Percentiles rank a stretch among this genome's conserved stretches.
These are phyloP conservation scores for Hirudinaria manillensis DNA, from an alignment of 2,888 invertebrate species.

Conservation along the genomic window DNA sequence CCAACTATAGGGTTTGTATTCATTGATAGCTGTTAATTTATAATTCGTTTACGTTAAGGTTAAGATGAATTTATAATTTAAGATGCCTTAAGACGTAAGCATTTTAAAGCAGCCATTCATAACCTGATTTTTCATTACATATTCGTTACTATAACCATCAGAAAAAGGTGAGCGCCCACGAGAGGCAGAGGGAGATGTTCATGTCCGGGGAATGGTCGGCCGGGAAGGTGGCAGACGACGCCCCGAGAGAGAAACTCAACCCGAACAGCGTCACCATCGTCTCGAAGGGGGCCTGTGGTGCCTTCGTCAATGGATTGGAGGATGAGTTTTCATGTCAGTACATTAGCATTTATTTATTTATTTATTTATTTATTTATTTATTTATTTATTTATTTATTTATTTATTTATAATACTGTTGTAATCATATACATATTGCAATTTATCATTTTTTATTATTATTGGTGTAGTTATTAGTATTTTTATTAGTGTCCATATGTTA, in stretches of 20 bases:
- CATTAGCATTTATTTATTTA: not conserved
- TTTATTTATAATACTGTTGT: constrained; percentile 6
- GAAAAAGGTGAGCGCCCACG: constrained; percentile 77
- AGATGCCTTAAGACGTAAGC: too few species aligned
- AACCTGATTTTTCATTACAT: not conserved
- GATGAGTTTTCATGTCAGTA: constrained; percentile 80
- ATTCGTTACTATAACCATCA: constrained; percentile 47
- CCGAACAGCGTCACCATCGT: constrained; percentile 71
- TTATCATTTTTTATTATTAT: too few species aligned
- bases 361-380: not conserved
- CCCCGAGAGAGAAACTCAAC: constrained; percentile 69
- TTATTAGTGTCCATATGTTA: too few species aligned
- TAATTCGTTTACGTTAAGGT: not conserved
- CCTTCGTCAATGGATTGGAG: constrained; percentile 93
- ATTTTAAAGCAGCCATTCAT: too few species aligned
- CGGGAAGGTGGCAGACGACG: constrained; percentile 79
- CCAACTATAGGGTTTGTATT: constrained; percentile 71
- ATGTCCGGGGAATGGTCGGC: constrained; percentile 84
- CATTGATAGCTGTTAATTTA: not conserved
- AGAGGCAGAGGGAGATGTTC: constrained; percentile 74
- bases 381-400: not conserved
- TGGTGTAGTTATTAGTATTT: too few species aligned
- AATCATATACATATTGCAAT: constrained; percentile 17
- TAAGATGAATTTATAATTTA: not conserved
- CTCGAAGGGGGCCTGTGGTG: constrained; percentile 90